These are phyloP conservation scores for Ariolimax columbianus DNA, from an alignment of 2,888 invertebrate species.

Conservation along the genomic window DNA sequence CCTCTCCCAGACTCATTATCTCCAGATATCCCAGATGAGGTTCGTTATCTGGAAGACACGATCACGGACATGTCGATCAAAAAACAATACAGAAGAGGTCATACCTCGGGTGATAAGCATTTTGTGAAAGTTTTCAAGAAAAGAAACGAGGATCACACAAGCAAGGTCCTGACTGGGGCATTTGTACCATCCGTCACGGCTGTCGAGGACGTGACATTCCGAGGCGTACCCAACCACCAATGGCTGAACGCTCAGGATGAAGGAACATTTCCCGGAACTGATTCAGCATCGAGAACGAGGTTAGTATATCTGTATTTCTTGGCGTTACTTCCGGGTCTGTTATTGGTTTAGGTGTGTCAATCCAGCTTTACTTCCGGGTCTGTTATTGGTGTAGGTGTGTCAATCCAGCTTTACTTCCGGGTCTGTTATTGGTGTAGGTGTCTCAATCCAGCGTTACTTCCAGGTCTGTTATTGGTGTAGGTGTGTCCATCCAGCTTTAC, in stretches of 20 bases:
- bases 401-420: too few relatives aligned
- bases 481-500: too few relatives aligned
- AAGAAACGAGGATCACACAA: not conserved
- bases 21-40: not conserved
- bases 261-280: too few relatives aligned
- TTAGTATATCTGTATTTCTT: not conserved
- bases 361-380: too few relatives aligned
- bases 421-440: too few relatives aligned
- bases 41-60: not conserved
- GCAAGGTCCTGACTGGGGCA: not conserved
- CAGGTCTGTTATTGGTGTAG: too few relatives aligned
- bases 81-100: not conserved
- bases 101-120: not conserved
- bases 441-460: too few relatives aligned
- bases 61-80: not conserved
- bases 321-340: not conserved
- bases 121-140: not conserved
- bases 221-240: not conserved
- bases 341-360: too few relatives aligned
- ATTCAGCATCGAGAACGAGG: not conserved
- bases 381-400: too few relatives aligned
- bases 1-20: not conserved
- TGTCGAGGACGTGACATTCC: not conserved
- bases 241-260: slow-evolving; percentile 6
- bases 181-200: too few relatives aligned